A percentile compares a stretch with the other conserved stretches of the same genome.
Evolutionary conservation across 2,113 vertebrate genomes (phyloP).

Genomic region (Gambusia affinis): DNA sequence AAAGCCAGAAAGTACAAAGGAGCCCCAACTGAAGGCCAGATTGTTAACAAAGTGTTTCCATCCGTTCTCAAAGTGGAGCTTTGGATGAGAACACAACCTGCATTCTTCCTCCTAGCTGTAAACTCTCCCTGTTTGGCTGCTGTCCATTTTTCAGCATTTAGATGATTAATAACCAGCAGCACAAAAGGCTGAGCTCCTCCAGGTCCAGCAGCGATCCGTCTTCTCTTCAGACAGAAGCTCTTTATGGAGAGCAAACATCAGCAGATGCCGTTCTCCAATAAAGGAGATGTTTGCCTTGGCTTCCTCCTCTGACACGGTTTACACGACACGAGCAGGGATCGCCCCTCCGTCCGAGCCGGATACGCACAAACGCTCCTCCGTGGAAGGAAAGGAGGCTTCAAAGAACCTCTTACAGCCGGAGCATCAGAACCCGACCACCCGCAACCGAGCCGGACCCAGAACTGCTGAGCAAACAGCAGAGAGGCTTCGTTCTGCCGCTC

Average conservation of each 20-base stretch:
- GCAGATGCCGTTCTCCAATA: constrained; percentile 72
- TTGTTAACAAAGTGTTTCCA: constrained; percentile 20
- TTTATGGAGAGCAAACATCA: constrained; percentile 64
- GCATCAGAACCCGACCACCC: constrained; percentile 60
- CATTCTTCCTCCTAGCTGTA: constrained; percentile 31
- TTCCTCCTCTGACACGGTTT: constrained; percentile 59
- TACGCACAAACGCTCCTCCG: constrained; percentile 59
- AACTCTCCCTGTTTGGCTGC: constrained; percentile 24
- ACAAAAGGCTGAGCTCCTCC: constrained; percentile 40
- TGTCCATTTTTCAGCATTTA: constrained; percentile 22
- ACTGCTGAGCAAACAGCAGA: constrained; percentile 67
- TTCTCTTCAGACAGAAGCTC: constrained; percentile 64
- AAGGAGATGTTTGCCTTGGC: constrained; percentile 74
- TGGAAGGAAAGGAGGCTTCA: constrained; percentile 63
- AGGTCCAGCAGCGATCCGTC: constrained; percentile 55
- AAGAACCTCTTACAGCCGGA: constrained; percentile 45
- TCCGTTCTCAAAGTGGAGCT: constrained; percentile 6
- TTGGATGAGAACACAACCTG: constrained; percentile 35
- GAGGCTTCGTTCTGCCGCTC: constrained; percentile 65
- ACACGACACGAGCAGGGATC: constrained; percentile 62
- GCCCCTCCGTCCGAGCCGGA: constrained; percentile 50
- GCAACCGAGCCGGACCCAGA: constrained; percentile 53
- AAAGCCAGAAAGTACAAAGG: constrained; percentile 4
- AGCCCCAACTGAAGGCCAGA: constrained; percentile 14
- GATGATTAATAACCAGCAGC: constrained; percentile 54